Conservation (phyloP, 2,888 invertebrate species). For the Ectobius pallidus region DNA sequence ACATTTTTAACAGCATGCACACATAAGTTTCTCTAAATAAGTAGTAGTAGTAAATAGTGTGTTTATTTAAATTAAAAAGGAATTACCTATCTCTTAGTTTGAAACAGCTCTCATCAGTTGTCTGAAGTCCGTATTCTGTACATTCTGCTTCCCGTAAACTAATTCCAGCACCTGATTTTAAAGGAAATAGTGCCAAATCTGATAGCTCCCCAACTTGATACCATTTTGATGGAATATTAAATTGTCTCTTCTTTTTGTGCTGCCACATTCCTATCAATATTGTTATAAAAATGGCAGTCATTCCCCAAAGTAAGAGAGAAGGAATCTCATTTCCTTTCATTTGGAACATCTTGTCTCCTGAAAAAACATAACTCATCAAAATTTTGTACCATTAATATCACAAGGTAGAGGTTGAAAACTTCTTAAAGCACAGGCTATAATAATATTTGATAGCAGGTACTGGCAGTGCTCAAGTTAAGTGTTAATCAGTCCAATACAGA, state of each 20-base stretch:
- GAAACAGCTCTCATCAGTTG: neutral
- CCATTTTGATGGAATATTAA: neutral
- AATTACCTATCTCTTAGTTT: constrained; percentile 5
- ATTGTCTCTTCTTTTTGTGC: neutral
- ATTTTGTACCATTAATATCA: too few species aligned
- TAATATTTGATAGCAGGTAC: too few species aligned
- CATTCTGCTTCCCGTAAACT: neutral
- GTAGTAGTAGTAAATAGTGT: too few species aligned
- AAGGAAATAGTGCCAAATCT: neutral
- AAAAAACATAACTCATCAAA: too few species aligned
- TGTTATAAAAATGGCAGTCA: neutral
- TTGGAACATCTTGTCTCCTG: too few species aligned
- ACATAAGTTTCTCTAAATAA: too few species aligned
- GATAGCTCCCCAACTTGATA: neutral
- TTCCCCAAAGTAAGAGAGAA: neutral
- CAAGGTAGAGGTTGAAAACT: too few species aligned
- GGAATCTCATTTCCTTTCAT: neutral
- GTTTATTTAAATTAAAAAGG: too few species aligned
- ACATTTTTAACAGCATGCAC: too few species aligned
- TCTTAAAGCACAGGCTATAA: too few species aligned
- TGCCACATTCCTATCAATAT: neutral
- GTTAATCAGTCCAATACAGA: too few species aligned
- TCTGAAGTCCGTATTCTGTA: neutral
- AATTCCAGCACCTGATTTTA: neutral
- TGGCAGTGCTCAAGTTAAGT: too few species aligned